Percentiles rank a stretch among this genome's conserved stretches.
Conservation (phyloP, 2,113 vertebrate species). For the cat (Felis catus) region F.catus_Fca126_mat1.0 CM031413.1:162003001-162003500, state of each 20-base stretch:
- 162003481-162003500: background rate
- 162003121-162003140: rapidly evolving
- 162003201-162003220: background rate
- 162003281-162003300: background rate
- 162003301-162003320: background rate
- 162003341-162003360: background rate
- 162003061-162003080: conserved; percentile 64
- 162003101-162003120: rapidly evolving
- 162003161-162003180: rapidly evolving
- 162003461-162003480: background rate
- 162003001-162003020: conserved; percentile 66
- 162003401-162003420: background rate
- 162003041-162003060: conserved; percentile 66
- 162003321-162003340: background rate
- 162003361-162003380: background rate
- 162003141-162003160: rapidly evolving
- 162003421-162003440: background rate
- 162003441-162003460: background rate
- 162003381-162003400: no score
- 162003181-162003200: background rate
- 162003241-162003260: rapidly evolving
- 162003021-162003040: conserved; percentile 65
- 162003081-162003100: conserved; percentile 66
- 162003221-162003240: background rate
- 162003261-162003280: rapidly evolving